phyloP scores from a whole-genome alignment of 2,113 vertebrate species.

The Sterrhoptilus dennistouni region DNA sequence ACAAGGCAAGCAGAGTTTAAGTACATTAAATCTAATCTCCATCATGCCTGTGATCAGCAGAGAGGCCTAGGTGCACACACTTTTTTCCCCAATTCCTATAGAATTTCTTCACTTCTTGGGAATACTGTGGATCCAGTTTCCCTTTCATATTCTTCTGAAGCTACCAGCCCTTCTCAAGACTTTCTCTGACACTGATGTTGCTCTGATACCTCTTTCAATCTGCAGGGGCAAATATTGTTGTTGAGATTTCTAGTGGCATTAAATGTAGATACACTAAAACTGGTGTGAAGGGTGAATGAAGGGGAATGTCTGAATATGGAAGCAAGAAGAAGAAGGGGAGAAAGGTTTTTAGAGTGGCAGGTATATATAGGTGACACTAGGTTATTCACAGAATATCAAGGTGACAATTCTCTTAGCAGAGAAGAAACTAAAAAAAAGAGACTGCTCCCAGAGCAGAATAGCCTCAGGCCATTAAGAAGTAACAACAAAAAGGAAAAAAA shows the following conservation, averaged over 20 bases:
- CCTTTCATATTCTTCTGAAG: neutral
- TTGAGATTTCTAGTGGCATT: neutral
- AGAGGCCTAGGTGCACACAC: accelerated
- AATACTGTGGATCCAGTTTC: neutral
- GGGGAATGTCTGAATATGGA: neutral
- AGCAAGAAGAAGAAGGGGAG: neutral
- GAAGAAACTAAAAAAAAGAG: neutral
- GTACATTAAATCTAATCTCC: neutral
- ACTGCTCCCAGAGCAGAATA: neutral
- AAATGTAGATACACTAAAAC: neutral
- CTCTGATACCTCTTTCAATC: neutral
- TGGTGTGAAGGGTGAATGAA: neutral
- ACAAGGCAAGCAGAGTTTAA: neutral
- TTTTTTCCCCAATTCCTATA: neutral
- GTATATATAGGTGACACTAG: neutral
- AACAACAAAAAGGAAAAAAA: neutral
- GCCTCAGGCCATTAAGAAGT: neutral
- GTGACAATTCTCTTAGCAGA: neutral
- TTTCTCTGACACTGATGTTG: neutral
- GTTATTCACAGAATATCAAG: neutral
- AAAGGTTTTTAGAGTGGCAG: neutral
- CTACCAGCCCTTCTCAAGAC: neutral
- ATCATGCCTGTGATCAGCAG: neutral
- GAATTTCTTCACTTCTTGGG: neutral
- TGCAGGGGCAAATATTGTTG: neutral